A percentile compares a stretch with the other conserved stretches of the same genome.
These are phyloP conservation scores for Helleia helle DNA, from an alignment of 2,888 invertebrate species.

Conservation along the genomic window DNA sequence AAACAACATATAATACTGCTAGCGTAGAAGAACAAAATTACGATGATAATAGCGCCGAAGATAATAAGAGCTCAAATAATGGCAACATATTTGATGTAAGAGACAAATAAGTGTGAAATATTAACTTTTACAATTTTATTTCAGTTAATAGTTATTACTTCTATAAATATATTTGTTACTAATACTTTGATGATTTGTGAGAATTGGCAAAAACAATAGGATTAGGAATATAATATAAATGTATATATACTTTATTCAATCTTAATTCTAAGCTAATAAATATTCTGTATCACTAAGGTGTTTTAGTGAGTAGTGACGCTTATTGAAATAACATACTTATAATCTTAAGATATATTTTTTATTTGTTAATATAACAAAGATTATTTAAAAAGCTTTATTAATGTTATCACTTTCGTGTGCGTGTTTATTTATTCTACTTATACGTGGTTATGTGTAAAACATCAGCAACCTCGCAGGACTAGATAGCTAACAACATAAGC, in stretches of 20 bases:
- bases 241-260: not conserved
- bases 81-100: not conserved
- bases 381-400: not conserved
- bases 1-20: slow-evolving; percentile 28
- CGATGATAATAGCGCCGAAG: slow-evolving; percentile 2
- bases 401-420: not conserved
- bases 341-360: not conserved
- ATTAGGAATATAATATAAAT: too few relatives aligned
- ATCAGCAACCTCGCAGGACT: too few relatives aligned
- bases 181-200: too few relatives aligned
- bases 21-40: slow-evolving; percentile 31
- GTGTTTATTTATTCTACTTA: not conserved
- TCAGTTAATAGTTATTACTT: not conserved
- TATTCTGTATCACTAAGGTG: not conserved
- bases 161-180: not conserved
- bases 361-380: slow-evolving; percentile 1
- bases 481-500: too few relatives aligned
- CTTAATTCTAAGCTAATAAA: not conserved
- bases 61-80: slow-evolving; percentile 4
- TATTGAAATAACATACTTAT: not conserved
- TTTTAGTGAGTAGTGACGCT: not conserved
- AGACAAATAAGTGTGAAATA: not conserved
- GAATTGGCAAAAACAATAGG: too few relatives aligned
- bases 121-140: not conserved
- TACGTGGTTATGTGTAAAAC: not conserved